Conservation (phyloP, 1,140 invertebrate genomes). For the Vanessa tameamea region DNA sequence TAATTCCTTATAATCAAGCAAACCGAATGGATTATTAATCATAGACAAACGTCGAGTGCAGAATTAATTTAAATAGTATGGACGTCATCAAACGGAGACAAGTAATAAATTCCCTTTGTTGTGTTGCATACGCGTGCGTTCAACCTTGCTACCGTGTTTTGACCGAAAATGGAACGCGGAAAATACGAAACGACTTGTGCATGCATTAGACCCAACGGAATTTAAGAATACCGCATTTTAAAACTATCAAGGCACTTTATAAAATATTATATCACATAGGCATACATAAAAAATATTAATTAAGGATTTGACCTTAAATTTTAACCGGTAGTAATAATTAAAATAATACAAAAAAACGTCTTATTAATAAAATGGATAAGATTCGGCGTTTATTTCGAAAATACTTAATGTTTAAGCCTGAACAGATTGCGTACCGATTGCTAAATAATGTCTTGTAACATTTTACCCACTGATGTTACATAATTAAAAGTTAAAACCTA, state of each 20-base stretch:
- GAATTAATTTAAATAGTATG: background rate
- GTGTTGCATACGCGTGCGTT: constrained; percentile 31
- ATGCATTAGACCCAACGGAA: constrained; percentile 34
- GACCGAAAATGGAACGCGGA: constrained; percentile 70
- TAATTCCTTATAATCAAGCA: too few species aligned
- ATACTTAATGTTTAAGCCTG: background rate
- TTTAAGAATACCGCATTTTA: constrained; percentile 45
- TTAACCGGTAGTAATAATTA: too few species aligned
- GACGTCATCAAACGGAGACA: constrained; percentile 1
- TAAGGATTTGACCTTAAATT: background rate
- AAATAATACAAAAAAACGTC: too few species aligned
- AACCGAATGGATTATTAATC: too few species aligned
- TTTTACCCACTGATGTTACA: background rate
- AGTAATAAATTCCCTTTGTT: constrained; percentile 34
- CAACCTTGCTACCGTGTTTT: constrained; percentile 58
- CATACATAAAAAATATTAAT: background rate
- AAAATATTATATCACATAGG: too few species aligned
- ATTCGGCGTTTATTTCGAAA: background rate
- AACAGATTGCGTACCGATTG: background rate
- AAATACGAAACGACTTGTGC: constrained; percentile 29
- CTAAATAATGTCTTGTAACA: background rate
- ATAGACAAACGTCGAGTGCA: background rate
- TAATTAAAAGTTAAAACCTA: constrained; percentile 5
- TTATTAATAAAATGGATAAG: too few species aligned
- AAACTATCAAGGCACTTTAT: background rate